phyloP scores from a whole-genome alignment of 2,797 vertebrate genomes.

The Euphonia xanthogaster region DNA sequence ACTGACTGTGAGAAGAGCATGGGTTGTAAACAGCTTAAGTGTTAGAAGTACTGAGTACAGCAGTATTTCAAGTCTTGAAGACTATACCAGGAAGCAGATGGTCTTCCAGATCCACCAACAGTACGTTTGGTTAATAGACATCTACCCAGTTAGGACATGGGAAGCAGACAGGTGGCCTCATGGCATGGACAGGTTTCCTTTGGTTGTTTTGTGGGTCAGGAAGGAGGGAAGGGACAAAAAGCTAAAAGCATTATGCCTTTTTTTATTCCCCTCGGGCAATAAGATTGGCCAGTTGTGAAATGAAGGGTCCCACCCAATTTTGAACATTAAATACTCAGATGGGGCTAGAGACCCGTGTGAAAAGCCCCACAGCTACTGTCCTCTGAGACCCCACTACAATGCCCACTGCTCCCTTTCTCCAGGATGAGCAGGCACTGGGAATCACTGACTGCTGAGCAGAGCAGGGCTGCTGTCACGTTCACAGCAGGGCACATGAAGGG shows the following conservation, averaged over 20 bases:
- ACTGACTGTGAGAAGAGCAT: background rate
- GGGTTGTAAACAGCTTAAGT: background rate
- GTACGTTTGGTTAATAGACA: background rate
- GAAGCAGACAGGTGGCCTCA: background rate
- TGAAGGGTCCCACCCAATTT: background rate
- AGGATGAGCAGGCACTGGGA: background rate
- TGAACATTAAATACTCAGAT: background rate
- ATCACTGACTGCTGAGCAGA: background rate
- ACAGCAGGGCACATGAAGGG: background rate
- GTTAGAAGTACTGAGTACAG: background rate
- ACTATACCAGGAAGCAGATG: background rate
- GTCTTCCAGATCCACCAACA: background rate
- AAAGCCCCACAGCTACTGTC: background rate
- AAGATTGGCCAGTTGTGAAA: background rate
- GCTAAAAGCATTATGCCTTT: background rate
- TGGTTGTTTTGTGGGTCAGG: background rate
- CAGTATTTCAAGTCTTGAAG: background rate
- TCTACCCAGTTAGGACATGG: background rate
- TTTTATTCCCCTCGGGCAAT: rapidly evolving
- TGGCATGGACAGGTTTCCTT: background rate
- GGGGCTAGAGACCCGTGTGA: background rate
- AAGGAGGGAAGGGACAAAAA: background rate
- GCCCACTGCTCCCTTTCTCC: background rate
- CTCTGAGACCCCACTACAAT: background rate
- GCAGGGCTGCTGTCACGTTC: background rate